Evolutionary conservation across 2,797 vertebrate species (phyloP).

Genomic region (Urophycis tenuis): DNA sequence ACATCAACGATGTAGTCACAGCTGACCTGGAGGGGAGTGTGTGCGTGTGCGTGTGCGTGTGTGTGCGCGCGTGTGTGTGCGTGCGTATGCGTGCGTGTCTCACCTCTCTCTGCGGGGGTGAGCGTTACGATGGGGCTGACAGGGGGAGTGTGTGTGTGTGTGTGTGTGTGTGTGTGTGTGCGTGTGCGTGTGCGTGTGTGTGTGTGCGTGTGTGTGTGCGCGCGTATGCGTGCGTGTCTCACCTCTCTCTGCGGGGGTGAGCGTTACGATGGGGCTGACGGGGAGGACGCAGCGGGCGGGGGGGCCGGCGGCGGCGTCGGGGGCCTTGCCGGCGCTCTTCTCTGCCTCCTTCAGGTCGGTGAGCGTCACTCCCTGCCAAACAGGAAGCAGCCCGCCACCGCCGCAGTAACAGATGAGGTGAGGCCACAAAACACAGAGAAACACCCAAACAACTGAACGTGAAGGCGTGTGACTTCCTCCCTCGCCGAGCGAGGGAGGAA

Average conservation of each 20-base stretch:
- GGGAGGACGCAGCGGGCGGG: constrained; percentile 57
- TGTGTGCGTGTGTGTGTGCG: too few species aligned
- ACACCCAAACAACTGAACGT: too few species aligned
- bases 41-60: too few species aligned
- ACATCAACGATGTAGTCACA: too few species aligned
- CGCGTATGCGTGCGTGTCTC: constrained; percentile 45
- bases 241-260: constrained; percentile 72
- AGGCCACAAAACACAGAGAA: constrained; percentile 15
- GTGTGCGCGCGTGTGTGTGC: too few species aligned
- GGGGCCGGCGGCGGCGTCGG: constrained; percentile 46
- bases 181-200: too few species aligned
- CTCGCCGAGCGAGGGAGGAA: neutral
- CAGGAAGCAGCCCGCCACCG: constrained; percentile 14
- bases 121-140: constrained; percentile 70
- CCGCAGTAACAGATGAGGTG: neutral
- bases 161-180: too few species aligned
- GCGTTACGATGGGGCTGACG: constrained; percentile 68
- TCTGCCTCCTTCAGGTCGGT: constrained; percentile 88
- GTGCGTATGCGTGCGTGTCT: constrained; percentile 44
- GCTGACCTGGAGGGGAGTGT: too few species aligned
- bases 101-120: constrained; percentile 71
- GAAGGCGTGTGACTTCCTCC: too few species aligned
- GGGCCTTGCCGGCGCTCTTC: constrained; percentile 61
- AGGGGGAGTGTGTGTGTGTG: too few species aligned
- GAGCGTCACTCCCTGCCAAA: constrained; percentile 80